These are phyloP conservation scores for Clistopyga incitator DNA, from an alignment of 2,888 invertebrate species.

Conservation along the genomic window DNA sequence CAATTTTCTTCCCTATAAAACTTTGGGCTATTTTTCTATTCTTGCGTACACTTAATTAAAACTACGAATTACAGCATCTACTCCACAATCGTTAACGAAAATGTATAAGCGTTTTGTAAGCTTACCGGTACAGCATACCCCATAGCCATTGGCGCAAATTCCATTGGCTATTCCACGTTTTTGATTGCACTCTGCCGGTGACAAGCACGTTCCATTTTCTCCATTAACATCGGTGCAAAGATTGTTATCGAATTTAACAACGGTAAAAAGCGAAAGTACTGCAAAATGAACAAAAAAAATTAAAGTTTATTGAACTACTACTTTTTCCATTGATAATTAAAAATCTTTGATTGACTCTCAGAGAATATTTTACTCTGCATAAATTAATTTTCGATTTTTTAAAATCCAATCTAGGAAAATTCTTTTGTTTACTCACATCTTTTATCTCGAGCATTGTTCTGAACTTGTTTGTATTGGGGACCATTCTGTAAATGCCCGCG, in stretches of 20 bases:
- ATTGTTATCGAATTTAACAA: slow-evolving; percentile 92
- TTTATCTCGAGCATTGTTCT: slow-evolving; percentile 50
- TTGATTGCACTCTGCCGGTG: slow-evolving; percentile 89
- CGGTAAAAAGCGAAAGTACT: slow-evolving; percentile 93
- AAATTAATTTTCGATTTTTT: not conserved
- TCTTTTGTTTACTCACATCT: slow-evolving; percentile 51
- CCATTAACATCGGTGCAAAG: slow-evolving; percentile 91
- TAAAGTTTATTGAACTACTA: too few relatives aligned
- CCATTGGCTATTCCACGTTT: slow-evolving; percentile 91
- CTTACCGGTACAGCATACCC: slow-evolving; percentile 91
- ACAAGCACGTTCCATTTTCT: slow-evolving; percentile 93
- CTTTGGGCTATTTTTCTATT: not conserved
- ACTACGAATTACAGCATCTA: not conserved
- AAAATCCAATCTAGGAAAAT: not conserved
- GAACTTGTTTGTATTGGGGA: slow-evolving; percentile 27
- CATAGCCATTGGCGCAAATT: slow-evolving; percentile 92
- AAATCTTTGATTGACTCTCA: too few relatives aligned
- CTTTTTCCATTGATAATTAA: too few relatives aligned
- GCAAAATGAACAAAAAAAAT: slow-evolving; percentile 55
- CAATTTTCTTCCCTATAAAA: too few relatives aligned
- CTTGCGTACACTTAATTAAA: not conserved
- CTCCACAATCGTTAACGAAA: too few relatives aligned
- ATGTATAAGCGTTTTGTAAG: slow-evolving; percentile 67
- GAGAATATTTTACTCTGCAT: too few relatives aligned
- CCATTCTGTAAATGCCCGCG: slow-evolving; percentile 14